phyloP scores from a whole-genome alignment of 2,113 vertebrate species.

The Pristiophorus japonicus region DNA sequence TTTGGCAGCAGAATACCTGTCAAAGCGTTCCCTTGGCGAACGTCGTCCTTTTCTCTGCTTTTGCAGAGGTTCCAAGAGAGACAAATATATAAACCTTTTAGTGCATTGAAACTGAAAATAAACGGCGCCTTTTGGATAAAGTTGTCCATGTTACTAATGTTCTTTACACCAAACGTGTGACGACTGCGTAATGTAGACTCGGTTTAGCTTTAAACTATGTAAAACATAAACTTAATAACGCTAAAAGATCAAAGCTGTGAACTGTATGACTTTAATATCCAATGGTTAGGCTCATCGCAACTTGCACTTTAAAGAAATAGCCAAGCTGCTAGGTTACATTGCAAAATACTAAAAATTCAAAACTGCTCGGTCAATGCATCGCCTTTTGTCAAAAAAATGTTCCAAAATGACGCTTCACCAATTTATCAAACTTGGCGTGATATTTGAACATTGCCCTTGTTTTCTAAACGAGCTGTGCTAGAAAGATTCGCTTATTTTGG shows the following conservation, averaged over 20 bases:
- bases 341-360: neutral
- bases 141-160: neutral
- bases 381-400: neutral
- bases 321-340: neutral
- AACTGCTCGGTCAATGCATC: neutral
- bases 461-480: neutral
- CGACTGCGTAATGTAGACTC: neutral
- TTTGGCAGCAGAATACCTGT: slow-evolving; percentile 66
- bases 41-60: slow-evolving; percentile 49
- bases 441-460: neutral
- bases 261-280: neutral
- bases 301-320: neutral
- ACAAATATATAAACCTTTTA: slow-evolving; percentile 26
- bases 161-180: slow-evolving; percentile 4
- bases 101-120: slow-evolving; percentile 1
- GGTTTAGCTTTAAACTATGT: neutral
- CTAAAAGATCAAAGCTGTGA: neutral
- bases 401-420: neutral
- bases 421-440: neutral
- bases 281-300: neutral
- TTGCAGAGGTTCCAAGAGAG: slow-evolving; percentile 61
- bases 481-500: neutral
- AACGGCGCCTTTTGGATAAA: neutral
- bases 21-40: slow-evolving; percentile 61
- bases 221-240: neutral